Conservation (phyloP, 2,888 invertebrate genomes). For the Protodeltote pygarga region DNA sequence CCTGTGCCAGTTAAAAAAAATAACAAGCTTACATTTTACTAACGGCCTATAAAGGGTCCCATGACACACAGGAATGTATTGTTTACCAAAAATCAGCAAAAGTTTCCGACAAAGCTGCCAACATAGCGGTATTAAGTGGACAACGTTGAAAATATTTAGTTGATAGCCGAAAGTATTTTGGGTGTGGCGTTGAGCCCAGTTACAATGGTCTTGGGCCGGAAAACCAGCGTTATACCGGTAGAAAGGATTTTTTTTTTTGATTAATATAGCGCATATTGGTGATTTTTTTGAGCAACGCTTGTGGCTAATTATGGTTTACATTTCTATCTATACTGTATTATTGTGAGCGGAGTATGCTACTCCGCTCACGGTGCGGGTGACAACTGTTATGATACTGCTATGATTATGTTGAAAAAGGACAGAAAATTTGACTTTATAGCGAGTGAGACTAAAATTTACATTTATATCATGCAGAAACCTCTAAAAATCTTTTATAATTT, state of each 20-base stretch:
- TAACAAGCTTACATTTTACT: constrained; percentile 27
- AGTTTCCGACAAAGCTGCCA: constrained; percentile 15
- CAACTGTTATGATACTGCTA: too few species aligned
- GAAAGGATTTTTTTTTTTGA: not conserved
- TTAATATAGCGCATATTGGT: not conserved
- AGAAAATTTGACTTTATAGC: too few species aligned
- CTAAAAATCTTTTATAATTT: too few species aligned
- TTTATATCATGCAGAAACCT: too few species aligned
- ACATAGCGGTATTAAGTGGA: constrained; percentile 8
- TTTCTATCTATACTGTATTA: too few species aligned
- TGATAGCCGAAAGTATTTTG: constrained; percentile 20
- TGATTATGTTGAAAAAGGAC: too few species aligned
- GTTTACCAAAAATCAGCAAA: constrained; percentile 37
- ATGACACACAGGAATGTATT: constrained; percentile 38
- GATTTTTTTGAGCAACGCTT: too few species aligned
- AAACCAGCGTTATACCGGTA: not conserved
- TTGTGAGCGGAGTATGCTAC: too few species aligned
- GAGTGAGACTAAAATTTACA: too few species aligned
- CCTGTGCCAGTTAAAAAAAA: constrained; percentile 23
- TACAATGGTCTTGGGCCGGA: not conserved
- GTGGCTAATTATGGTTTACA: too few species aligned
- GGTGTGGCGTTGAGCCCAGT: constrained; percentile 3
- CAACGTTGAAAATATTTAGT: constrained; percentile 15
- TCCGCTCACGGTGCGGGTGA: too few species aligned
- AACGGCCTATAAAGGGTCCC: constrained; percentile 23